A percentile compares a stretch with the other conserved stretches of the same genome.
Conservation (phyloP, 2,797 vertebrate species). For the Sphenopsis melanotis region DNA sequence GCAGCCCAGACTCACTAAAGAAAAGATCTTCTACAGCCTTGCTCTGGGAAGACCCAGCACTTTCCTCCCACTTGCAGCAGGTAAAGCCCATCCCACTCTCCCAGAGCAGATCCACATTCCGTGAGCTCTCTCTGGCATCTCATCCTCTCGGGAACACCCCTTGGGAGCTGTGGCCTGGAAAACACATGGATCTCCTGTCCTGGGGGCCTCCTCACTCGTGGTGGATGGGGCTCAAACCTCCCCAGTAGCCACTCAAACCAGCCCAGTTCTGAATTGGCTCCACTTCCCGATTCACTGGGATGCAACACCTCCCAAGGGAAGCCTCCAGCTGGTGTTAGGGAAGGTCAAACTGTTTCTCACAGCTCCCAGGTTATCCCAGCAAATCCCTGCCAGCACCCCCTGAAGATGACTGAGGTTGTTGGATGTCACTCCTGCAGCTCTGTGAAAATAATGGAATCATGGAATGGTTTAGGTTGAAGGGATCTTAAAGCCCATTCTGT, state of each 20-base stretch:
- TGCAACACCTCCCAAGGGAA: accelerated
- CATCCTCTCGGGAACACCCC: not conserved
- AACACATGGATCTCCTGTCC: not conserved
- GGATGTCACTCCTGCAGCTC: not conserved
- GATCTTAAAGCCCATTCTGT: not conserved
- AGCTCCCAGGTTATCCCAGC: not conserved
- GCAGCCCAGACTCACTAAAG: conserved; percentile 39
- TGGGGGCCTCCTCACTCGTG: accelerated
- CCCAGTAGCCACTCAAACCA: accelerated
- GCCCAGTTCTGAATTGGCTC: not conserved
- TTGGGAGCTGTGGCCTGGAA: not conserved
- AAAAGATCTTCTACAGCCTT: conserved; percentile 28
- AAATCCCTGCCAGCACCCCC: not conserved
- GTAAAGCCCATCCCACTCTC: not conserved
- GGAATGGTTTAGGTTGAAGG: not conserved
- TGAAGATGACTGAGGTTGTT: not conserved
- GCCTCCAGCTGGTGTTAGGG: not conserved
- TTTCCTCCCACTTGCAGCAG: not conserved
- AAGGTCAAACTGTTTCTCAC: not conserved
- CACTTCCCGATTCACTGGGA: accelerated
- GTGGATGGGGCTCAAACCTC: not conserved
- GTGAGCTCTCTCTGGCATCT: not conserved
- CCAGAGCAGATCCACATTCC: accelerated
- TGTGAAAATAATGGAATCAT: not conserved
- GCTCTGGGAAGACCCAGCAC: conserved; percentile 30